A percentile compares a stretch with the other conserved stretches of the same genome.
These are phyloP conservation scores for Drosophila bunnanda DNA, from an alignment of 2,888 invertebrate species.

Conservation along the genomic window DNA sequence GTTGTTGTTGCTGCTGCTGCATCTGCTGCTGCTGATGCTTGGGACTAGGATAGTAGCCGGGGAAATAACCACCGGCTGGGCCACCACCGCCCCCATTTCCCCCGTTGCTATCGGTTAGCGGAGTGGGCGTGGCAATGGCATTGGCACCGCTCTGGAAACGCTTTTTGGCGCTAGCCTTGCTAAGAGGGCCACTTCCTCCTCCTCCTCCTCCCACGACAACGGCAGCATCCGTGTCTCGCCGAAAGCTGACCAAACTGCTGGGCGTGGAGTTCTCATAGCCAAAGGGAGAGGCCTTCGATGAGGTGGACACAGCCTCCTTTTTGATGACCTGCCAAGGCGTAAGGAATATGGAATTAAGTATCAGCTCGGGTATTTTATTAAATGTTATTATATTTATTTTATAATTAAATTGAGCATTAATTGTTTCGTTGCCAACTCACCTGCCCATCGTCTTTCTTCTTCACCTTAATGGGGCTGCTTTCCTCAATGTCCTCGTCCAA, in stretches of 20 bases:
- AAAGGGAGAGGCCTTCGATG: constrained; percentile 83
- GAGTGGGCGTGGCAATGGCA: constrained; percentile 57
- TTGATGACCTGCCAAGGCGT: constrained; percentile 78
- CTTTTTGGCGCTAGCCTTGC: constrained; percentile 65
- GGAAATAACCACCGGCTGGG: constrained; percentile 71
- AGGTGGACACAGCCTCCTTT: constrained; percentile 84
- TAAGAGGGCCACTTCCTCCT: constrained; percentile 60
- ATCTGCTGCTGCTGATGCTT: constrained; percentile 65
- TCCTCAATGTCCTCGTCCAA: constrained; percentile 84
- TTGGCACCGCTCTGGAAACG: constrained; percentile 69
- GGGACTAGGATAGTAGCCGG: constrained; percentile 79
- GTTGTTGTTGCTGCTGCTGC: constrained; percentile 58
- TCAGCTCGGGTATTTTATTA: background rate
- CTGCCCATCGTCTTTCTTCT: constrained; percentile 84
- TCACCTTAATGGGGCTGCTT: constrained; percentile 83
- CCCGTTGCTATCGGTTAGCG: constrained; percentile 37
- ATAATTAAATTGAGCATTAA: background rate
- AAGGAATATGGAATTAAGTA: background rate
- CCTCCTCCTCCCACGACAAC: constrained; percentile 35
- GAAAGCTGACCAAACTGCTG: constrained; percentile 63
- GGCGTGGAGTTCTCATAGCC: constrained; percentile 81
- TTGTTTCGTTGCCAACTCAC: constrained; percentile 55
- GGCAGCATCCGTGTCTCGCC: constrained; percentile 75
- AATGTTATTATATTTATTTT: background rate
- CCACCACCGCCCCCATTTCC: constrained; percentile 24